Conservation (phyloP, 92 coral and sea anemone genomes). For the Chrysogorgia sp. region DNA sequence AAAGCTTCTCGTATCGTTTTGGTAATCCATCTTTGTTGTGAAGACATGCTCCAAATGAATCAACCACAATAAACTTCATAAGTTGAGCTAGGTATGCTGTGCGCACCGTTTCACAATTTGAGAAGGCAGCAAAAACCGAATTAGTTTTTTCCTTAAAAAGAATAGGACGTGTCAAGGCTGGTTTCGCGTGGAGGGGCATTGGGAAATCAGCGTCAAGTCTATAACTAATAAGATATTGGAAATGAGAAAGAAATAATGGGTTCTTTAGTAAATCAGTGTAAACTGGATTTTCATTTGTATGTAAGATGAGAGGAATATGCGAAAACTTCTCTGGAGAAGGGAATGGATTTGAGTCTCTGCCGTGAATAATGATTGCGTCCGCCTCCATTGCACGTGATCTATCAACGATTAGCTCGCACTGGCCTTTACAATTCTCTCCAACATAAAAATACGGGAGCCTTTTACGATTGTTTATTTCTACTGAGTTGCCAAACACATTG, state of each 20-base stretch:
- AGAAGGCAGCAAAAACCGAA: slow-evolving; percentile 62
- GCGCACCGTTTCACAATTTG: slow-evolving; percentile 70
- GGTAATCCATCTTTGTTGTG: slow-evolving; percentile 54
- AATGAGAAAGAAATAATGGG: slow-evolving; percentile 46
- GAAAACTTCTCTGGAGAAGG: slow-evolving; percentile 27
- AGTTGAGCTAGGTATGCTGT: slow-evolving; percentile 66
- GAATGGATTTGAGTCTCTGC: slow-evolving; percentile 45
- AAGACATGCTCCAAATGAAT: slow-evolving; percentile 70
- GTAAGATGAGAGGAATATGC: slow-evolving; percentile 56
- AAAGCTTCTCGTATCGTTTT: slow-evolving; percentile 32
- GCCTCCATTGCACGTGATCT: slow-evolving; percentile 37
- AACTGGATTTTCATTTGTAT: slow-evolving; percentile 55
- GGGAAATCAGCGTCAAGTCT: slow-evolving; percentile 67
- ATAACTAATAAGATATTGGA: slow-evolving; percentile 51
- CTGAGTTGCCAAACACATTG: slow-evolving; percentile 46
- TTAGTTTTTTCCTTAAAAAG: slow-evolving; percentile 62
- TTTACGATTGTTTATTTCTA: slow-evolving; percentile 3
- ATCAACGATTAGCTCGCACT: slow-evolving; percentile 52
- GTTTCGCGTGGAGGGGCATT: slow-evolving; percentile 26
- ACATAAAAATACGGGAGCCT: slow-evolving; percentile 27
- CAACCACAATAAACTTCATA: slow-evolving; percentile 65
- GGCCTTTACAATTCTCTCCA: slow-evolving; percentile 28
- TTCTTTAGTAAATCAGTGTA: slow-evolving; percentile 47
- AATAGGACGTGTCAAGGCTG: slow-evolving; percentile 57
- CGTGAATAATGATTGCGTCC: slow-evolving; percentile 57